A percentile compares a stretch with the other conserved stretches of the same genome.
Conservation (phyloP, 2,888 invertebrate genomes). For the Thecophora atra region DNA sequence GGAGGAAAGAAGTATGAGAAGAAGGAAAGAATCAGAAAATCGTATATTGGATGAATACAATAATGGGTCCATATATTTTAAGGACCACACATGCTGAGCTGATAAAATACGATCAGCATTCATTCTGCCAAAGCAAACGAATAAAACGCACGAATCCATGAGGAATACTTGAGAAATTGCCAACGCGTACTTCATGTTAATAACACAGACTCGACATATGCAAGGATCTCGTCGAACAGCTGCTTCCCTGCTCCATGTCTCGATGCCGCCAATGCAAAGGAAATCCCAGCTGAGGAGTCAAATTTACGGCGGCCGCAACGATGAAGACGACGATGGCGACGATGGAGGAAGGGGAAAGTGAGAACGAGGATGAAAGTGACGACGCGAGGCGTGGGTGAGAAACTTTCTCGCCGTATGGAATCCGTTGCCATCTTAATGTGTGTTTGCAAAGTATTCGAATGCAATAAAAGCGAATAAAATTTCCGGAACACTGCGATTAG, state of each 20-base stretch:
- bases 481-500: neutral
- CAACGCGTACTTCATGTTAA: neutral
- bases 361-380: neutral
- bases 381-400: neutral
- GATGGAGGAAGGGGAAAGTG: neutral
- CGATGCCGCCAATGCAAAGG: neutral
- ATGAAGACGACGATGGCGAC: neutral
- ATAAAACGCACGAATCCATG: neutral
- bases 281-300: neutral
- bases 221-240: neutral
- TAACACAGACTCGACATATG: neutral
- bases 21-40: neutral
- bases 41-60: too few relatives aligned
- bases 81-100: neutral
- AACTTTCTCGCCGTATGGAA: neutral
- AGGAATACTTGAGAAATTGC: constrained; percentile 3
- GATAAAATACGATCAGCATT: neutral
- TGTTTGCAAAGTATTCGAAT: neutral
- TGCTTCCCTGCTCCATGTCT: neutral
- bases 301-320: neutral
- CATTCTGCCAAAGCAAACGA: neutral
- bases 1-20: neutral
- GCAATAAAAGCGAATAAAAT: constrained; percentile 9
- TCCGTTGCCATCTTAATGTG: neutral
- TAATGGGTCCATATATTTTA: neutral